Evolutionary conservation across 2,888 invertebrate species (phyloP), one percentile per base, ranked within the genome.

Genomic region (Apoda limacodes): DNA sequence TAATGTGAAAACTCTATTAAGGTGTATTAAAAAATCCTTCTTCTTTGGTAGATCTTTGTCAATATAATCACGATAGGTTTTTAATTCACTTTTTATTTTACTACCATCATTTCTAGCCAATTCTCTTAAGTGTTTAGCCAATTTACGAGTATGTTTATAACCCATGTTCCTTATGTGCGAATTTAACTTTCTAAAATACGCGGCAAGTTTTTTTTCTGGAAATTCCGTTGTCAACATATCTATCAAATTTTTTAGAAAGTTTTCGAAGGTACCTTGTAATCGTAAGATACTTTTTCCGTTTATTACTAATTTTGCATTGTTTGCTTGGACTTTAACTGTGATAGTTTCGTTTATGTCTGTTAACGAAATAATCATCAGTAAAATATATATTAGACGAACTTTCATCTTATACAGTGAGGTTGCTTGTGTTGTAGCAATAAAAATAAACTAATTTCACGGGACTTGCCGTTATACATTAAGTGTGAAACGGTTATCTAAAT

Each of bases 1-100:
- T 11, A 54, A 25, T 11, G 56, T 65, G 24, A 64, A 66, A 6
- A 54, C 37, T 2, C 48, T 38, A 27, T 66, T 55, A 44, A 74
- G 61, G 3, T 52, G 44, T n/a, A 52, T 23, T 9, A 74, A 28
- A 30, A 75, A 74, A 1, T 37, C 44, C 2, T 19, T 39, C 30
- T 46, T 41, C 4, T 32, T 23, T 0, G 50, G 50, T 9, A 41
- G 22, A 5, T 44, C 37, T 2, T 46, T 45, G 1, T 54, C 28
- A 2, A 59, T 39, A 10, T 55, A 43, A 2, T 43, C 17, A 23
- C 41, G 41, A 20, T 56, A 63, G 1, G 35, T 13, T n/a, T 17
- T 19, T 4, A 68, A 31, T 36, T 56, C 50, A 0, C 37, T 38
- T 17, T 42, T 45, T 3, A 68, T 30, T 2, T 60, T 60, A 4